phyloP scores from a whole-genome alignment of 2,113 vertebrate genomes.

The Oryzias celebensis region DNA sequence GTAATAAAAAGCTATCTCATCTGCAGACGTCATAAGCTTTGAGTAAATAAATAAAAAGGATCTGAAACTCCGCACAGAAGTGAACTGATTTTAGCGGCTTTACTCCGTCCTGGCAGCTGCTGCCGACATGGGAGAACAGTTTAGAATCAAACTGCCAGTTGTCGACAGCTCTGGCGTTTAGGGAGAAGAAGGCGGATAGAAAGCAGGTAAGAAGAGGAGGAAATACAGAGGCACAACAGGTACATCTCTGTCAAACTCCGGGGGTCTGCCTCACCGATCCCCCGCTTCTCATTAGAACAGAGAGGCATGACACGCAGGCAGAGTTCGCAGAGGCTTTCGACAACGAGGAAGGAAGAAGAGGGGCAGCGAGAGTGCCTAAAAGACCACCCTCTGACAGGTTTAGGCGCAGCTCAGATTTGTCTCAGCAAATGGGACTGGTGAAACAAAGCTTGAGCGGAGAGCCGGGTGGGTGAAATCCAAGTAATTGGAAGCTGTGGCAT shows the following conservation, averaged over 20 bases:
- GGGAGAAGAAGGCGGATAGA: slow-evolving; percentile 44
- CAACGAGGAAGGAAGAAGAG: slow-evolving; percentile 43
- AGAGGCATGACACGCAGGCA: slow-evolving; percentile 60
- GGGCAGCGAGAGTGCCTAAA: slow-evolving; percentile 47
- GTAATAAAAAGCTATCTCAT: neutral
- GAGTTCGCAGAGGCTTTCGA: slow-evolving; percentile 39
- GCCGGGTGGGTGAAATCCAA: slow-evolving; percentile 36
- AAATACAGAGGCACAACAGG: slow-evolving; percentile 63
- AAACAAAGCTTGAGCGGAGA: slow-evolving; percentile 54
- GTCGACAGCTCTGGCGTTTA: slow-evolving; percentile 72
- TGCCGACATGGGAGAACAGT: slow-evolving; percentile 63
- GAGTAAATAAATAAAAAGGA: neutral
- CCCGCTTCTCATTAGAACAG: slow-evolving; percentile 73
- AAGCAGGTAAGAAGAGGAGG: slow-evolving; percentile 26
- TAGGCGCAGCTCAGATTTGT: slow-evolving; percentile 44
- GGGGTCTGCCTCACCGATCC: slow-evolving; percentile 57
- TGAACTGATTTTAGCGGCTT: slow-evolving; percentile 52
- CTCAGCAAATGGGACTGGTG: slow-evolving; percentile 42
- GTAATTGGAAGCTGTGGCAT: slow-evolving; percentile 57
- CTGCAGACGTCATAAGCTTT: slow-evolving; percentile 6
- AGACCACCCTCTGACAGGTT: slow-evolving; percentile 54
- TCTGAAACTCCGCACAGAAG: neutral
- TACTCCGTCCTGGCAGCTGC: slow-evolving; percentile 67
- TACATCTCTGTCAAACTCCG: slow-evolving; percentile 69
- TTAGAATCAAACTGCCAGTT: slow-evolving; percentile 71